phyloP scores from a whole-genome alignment of 30 jellyfish, hydroid and myxozoan species.

The Sanderia malayensis region DNA sequence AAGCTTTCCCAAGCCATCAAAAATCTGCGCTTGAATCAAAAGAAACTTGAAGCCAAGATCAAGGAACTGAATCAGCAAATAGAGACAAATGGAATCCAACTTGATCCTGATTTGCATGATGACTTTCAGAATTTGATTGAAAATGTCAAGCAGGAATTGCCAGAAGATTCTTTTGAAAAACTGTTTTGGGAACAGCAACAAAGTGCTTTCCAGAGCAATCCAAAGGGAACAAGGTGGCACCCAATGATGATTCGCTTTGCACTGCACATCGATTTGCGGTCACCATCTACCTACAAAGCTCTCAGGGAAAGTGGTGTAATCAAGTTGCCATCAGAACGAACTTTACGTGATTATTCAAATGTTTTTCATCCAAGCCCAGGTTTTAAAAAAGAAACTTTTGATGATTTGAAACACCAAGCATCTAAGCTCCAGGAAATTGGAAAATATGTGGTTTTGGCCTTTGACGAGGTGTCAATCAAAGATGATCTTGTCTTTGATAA shows the following conservation, averaged over 20 bases:
- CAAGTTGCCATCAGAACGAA: conserved; percentile 45
- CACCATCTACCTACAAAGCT: conserved; percentile 47
- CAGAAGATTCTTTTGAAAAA: conserved; percentile 48
- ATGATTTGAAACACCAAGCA: conserved; percentile 22
- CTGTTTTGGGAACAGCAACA: conserved; percentile 51
- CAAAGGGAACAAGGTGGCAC: conserved; percentile 53
- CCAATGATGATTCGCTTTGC: conserved; percentile 61
- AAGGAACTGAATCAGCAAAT: conserved; percentile 35
- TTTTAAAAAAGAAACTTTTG: conserved; percentile 31
- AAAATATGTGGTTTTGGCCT: not conserved
- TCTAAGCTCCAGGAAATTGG: conserved; percentile 1
- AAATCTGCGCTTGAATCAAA: conserved; percentile 23
- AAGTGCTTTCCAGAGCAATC: conserved; percentile 37
- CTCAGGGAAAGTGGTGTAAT: conserved; percentile 42
- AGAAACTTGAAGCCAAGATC: conserved; percentile 22
- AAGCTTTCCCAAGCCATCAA: conserved; percentile 42
- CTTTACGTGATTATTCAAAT: conserved; percentile 33
- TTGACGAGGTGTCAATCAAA: not conserved
- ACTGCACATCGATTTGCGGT: conserved; percentile 50
- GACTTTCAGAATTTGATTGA: conserved; percentile 28
- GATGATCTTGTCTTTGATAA: not conserved
- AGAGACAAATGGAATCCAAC: conserved; percentile 35
- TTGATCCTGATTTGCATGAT: conserved; percentile 44
- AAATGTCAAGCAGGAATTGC: conserved; percentile 26
- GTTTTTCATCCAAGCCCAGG: conserved; percentile 39